Percentiles rank a stretch among this genome's conserved stretches.
These are phyloP conservation scores for Tetrao urogallus DNA, from an alignment of 2,113 vertebrate genomes.

Conservation along the genomic window DNA sequence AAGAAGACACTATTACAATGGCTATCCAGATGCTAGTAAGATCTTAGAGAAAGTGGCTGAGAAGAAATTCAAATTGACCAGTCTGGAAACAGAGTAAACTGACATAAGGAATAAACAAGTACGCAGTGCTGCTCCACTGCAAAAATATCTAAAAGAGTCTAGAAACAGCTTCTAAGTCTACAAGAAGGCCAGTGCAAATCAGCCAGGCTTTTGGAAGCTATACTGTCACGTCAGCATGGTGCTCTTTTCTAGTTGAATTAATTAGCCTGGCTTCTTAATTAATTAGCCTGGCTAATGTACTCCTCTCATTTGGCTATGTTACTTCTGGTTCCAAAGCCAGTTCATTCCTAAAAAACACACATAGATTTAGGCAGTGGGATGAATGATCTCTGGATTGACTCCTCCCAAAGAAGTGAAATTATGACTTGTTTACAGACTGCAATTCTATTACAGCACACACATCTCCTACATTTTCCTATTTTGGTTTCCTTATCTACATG, in stretches of 20 bases:
- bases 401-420: not conserved
- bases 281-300: not conserved
- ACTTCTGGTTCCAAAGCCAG: not conserved
- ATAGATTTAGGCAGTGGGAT: not conserved
- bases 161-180: not conserved
- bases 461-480: not conserved
- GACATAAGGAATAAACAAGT: not conserved
- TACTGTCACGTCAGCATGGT: not conserved
- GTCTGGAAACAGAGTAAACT: not conserved
- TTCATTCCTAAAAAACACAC: not conserved
- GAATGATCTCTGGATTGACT: not conserved
- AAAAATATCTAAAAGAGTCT: not conserved
- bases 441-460: not conserved
- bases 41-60: not conserved
- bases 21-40: not conserved
- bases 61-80: not conserved
- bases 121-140: not conserved
- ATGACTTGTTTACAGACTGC: not conserved
- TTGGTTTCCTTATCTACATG: fast-evolving
- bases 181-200: not conserved
- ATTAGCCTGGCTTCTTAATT: conserved; percentile 26
- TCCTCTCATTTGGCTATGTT: not conserved
- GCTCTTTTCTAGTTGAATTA: conserved; percentile 3
- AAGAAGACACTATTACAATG: not conserved
- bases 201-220: conserved; percentile 8